A percentile compares a stretch with the other conserved stretches of the same genome.
phyloP scores from a whole-genome alignment of 2,888 invertebrate genomes.

The Anthrax anthrax region DNA sequence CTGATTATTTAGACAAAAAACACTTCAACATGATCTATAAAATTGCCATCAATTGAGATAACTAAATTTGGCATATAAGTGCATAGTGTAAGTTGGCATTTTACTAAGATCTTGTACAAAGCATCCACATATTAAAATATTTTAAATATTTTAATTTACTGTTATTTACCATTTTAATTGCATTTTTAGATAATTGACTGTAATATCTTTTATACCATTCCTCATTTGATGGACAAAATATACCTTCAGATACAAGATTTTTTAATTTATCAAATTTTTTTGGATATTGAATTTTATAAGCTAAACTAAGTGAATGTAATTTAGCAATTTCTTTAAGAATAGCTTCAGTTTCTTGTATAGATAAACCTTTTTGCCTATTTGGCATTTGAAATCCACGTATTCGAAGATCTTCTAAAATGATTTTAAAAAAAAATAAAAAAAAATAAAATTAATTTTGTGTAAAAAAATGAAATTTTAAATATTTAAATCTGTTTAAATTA shows the following conservation, averaged over 20 bases:
- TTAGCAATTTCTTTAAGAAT: constrained; percentile 46
- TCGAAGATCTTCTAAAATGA: constrained; percentile 47
- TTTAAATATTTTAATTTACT: too few relatives aligned
- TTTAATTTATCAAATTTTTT: constrained; percentile 39
- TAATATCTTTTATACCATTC: constrained; percentile 58
- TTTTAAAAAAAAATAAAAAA: constrained; percentile 14
- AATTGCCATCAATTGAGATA: too few relatives aligned
- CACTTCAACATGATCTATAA: too few relatives aligned
- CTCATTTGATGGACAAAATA: constrained; percentile 49
- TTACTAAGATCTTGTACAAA: too few relatives aligned
- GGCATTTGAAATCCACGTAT: constrained; percentile 47
- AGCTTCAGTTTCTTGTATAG: constrained; percentile 43
- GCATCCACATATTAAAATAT: too few relatives aligned
- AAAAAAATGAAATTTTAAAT: background rate
- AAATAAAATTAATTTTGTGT: constrained; percentile 10
- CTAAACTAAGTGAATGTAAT: constrained; percentile 49
- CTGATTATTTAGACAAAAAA: too few relatives aligned
- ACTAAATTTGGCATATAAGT: too few relatives aligned
- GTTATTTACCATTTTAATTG: constrained; percentile 44
- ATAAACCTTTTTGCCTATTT: constrained; percentile 45
- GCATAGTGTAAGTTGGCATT: too few relatives aligned
- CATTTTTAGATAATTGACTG: constrained; percentile 46
- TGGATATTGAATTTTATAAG: constrained; percentile 44
- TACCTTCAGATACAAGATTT: constrained; percentile 36
- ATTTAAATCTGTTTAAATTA: background rate